Conservation (phyloP, 2,888 invertebrate species). For the Heteromyza rotundicornis region DNA sequence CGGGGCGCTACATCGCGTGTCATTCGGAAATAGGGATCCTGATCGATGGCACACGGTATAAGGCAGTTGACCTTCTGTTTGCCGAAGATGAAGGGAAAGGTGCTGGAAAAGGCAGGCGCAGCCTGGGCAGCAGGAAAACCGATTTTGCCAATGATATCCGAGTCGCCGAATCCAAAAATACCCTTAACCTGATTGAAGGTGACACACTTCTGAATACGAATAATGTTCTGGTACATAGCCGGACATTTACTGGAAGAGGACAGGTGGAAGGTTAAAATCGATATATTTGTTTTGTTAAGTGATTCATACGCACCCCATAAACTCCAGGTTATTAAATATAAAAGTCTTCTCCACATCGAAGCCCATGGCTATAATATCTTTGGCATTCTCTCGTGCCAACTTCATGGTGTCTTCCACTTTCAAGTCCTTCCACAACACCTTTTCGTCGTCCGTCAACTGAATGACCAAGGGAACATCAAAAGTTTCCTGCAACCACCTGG, state of each 20-base stretch:
- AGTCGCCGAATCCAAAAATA: constrained; percentile 97
- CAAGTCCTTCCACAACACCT: constrained; percentile 95
- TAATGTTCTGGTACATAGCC: constrained; percentile 92
- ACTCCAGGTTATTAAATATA: constrained; percentile 93
- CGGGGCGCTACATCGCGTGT: constrained; percentile 96
- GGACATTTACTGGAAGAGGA: constrained; percentile 74
- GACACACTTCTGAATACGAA: constrained; percentile 90
- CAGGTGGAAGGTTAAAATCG: background rate
- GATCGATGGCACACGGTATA: constrained; percentile 99
- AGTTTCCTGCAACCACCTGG: constrained; percentile 93
- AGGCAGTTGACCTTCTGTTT: constrained; percentile 71
- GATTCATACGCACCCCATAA: constrained; percentile 81
- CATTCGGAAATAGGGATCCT: constrained; percentile 99
- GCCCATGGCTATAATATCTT: constrained; percentile 97
- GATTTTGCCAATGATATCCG: constrained; percentile 95
- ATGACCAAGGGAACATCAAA: constrained; percentile 96
- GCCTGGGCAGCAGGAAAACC: constrained; percentile 97
- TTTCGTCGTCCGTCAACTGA: constrained; percentile 98
- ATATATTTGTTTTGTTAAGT: background rate
- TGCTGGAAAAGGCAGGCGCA: constrained; percentile 88
- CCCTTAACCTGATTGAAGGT: constrained; percentile 98
- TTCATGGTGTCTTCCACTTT: constrained; percentile 85
- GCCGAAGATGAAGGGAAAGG: constrained; percentile 90
- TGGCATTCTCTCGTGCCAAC: constrained; percentile 89
- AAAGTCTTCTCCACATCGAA: constrained; percentile 95